A percentile compares a stretch with the other conserved stretches of the same genome.
Evolutionary conservation across 2,113 vertebrate genomes (phyloP).

Genomic region (Rhynchopsitta pachyrhyncha): DNA sequence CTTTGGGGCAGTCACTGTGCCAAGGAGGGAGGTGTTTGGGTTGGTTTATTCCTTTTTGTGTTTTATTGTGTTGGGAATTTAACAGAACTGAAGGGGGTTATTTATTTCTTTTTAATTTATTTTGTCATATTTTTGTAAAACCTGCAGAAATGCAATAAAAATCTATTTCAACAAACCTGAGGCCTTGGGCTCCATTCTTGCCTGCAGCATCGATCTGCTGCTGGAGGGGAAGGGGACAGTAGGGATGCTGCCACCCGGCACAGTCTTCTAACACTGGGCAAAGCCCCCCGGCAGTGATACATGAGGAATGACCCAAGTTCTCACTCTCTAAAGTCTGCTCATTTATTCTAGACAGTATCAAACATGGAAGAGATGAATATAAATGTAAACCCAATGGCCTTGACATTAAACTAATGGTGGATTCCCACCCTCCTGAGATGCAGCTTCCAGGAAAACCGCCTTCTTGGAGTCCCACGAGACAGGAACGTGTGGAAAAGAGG

Average conservation of each 20-base stretch:
- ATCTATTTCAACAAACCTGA: slow-evolving; percentile 77
- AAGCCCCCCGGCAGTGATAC: background rate
- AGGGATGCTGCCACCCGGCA: background rate
- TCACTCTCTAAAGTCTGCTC: slow-evolving; percentile 1
- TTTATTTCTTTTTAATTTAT: slow-evolving; percentile 99
- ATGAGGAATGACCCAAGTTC: background rate
- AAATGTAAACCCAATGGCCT: background rate
- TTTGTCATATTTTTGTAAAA: slow-evolving; percentile 99
- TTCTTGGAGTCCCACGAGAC: background rate
- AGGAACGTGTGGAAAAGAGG: background rate
- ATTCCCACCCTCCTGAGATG: background rate
- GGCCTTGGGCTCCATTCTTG: background rate
- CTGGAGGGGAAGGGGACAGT: background rate
- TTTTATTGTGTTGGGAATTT: background rate
- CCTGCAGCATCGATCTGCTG: background rate
- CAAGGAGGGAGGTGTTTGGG: background rate
- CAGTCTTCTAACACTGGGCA: background rate
- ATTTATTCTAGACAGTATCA: slow-evolving; percentile 44
- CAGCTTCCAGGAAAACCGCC: background rate
- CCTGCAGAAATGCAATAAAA: slow-evolving; percentile 96
- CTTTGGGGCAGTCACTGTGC: background rate
- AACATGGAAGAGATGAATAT: slow-evolving; percentile 14
- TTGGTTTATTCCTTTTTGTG: background rate
- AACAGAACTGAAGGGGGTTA: slow-evolving; percentile 67
- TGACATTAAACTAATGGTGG: background rate